Percentiles rank a stretch among this genome's conserved stretches.
Conservation (phyloP, 2,888 invertebrate species). For the Noctua comes region DNA sequence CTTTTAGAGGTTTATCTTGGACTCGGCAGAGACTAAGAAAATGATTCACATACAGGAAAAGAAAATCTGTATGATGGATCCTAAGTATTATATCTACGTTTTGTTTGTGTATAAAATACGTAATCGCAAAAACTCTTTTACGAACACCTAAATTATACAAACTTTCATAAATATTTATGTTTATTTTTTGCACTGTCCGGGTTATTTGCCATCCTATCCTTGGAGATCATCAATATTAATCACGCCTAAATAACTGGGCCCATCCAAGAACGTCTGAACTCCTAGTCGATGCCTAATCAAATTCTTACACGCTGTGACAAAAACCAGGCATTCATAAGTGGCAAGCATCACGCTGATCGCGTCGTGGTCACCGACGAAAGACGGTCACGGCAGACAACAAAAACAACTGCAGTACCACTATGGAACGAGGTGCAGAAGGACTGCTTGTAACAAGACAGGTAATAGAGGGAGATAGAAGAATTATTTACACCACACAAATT, state of each 20-base stretch:
- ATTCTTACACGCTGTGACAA: slow-evolving; percentile 56
- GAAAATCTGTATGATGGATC: no score
- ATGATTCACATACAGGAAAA: not conserved
- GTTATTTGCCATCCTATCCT: slow-evolving; percentile 26
- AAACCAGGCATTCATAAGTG: slow-evolving; percentile 63
- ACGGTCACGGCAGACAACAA: slow-evolving; percentile 58
- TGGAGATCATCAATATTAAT: slow-evolving; percentile 47
- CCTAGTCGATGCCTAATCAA: slow-evolving; percentile 53
- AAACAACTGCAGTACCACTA: slow-evolving; percentile 39
- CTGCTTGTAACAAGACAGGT: not conserved
- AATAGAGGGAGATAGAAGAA: no score
- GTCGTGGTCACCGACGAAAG: slow-evolving; percentile 59
- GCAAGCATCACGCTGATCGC: slow-evolving; percentile 70
- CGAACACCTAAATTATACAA: slow-evolving; percentile 11
- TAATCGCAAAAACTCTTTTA: not conserved
- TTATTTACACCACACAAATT: no score
- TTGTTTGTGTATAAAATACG: not conserved
- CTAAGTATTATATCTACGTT: not conserved
- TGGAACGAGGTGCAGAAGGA: slow-evolving; percentile 24
- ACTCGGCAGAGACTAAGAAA: not conserved
- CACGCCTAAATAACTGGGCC: slow-evolving; percentile 20
- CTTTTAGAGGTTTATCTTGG: not conserved
- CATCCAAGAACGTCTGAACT: slow-evolving; percentile 23
- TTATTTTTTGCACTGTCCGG: not conserved
- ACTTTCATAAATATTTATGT: slow-evolving; percentile 24